Base-by-base conservation (phyloP, 2,888 invertebrate species). In the Epicampocera succincta region DNA sequence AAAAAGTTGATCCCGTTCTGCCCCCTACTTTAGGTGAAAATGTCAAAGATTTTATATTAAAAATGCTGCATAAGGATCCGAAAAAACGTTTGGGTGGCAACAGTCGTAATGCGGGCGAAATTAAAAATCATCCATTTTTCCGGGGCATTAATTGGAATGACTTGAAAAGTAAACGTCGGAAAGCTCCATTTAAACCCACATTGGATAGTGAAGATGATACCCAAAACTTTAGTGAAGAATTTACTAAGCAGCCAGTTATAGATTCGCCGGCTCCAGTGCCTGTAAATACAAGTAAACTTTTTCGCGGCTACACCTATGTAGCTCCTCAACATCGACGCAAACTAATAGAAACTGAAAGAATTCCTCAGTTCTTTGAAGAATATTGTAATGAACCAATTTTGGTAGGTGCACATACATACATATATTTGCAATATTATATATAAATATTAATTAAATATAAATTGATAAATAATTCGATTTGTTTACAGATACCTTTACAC, bases 201-300 rank as follows among this genome's bases (percentile, higher is more conserved):
- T 95, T 99, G 69, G 92, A 92, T 84, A 93, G 95, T 90, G 97
- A 98, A 90, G 93, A 97, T 83, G 99, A 99, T 91, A 97, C 97
- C 13, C 96, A 97, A 88, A 98, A 99, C 93, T 99, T 99, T 91
- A 96, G 98, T 54, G 97, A 97, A 84, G 99, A 99, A 92, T 99
- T 99, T 92, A 99, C 99, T 0, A 94, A 95, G 87, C 96, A 98
- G 95, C 93, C 94, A 65, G 96, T 98, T 8, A 95, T 96, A 0
- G 98, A 98, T 91, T 97, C 98, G 5, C 98, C 98, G 0, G 97
- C 97, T 17, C 94, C 96, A 80, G 94, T 96, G 72, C 98, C 98
- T 46, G 94, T 94, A 52, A 95, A 96, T 88, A 94, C 94, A 88
- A 96, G 97, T 87, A 96, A 96, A 89, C 93, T 98, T 84, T 98